Evolutionary conservation across 2,888 invertebrate species (phyloP), one percentile per base, ranked within the genome.

Genomic region (Vannuccia rotundouncinata): DNA sequence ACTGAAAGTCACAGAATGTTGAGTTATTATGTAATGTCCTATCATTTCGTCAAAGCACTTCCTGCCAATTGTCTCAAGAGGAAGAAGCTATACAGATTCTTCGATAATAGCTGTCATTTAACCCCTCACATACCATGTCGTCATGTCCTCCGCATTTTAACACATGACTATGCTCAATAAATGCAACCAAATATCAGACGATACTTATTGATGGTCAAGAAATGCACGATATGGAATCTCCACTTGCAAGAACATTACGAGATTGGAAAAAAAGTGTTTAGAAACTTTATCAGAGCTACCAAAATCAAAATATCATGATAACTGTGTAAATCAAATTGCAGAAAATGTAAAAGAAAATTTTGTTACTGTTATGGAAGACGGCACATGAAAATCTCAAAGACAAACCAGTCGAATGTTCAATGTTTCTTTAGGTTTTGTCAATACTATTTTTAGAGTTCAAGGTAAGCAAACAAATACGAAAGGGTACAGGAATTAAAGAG

Each of bases 291-390:
- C 5, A 66, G 66, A 22, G 22, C 25, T 5, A 22, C 66, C 66
- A 66, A 66, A 66, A 66, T 45, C 45, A 45, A 45, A 17, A 45
- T 66, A 17, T 66, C 66, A 66, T 66, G 2, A 66, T 66, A 66
- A 66, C 66, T 27, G 66, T 66, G 66, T n/a, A 27, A 66, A 66
- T 66, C 13, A 13, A 66, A 13, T 66, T 66, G 66, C 66, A 66
- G 66, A 66, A 2, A 66, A 66, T 22, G 22, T 66, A 13, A 66
- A 66, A 27, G 25, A 66, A 66, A 66, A 66, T 66, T 2, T 66
- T 66, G 66, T 66, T 66, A 66, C 66, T 22, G 66, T 27, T 66
- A 66, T 66, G 66, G 66, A 27, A 66, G 66, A 66, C 22, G 66
- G 66, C 66, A 66, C 25, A 5, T 66, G 25, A 22, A 66, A 66